Percentiles rank a stretch among this genome's conserved stretches.
These are phyloP conservation scores for Chrysemys picta DNA, from an alignment of 2,113 vertebrate genomes.

Conservation along the genomic window DNA sequence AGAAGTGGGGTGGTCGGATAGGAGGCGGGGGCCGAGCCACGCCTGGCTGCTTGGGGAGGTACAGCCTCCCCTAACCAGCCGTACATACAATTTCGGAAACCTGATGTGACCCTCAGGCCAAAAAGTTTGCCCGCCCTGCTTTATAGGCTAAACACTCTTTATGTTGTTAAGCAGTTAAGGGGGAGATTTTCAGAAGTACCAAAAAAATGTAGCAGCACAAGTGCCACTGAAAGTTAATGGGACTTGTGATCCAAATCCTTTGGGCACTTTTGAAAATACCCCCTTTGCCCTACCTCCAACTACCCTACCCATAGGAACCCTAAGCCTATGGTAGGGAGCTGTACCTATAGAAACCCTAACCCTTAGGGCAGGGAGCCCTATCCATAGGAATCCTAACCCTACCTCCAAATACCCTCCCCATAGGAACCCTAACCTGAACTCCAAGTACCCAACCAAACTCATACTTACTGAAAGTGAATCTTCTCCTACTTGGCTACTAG, in stretches of 20 bases:
- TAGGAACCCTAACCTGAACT: not conserved
- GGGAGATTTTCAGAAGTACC: not conserved
- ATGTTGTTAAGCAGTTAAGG: not conserved
- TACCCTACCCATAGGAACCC: not conserved
- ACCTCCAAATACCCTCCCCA: not conserved
- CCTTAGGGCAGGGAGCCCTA: not conserved
- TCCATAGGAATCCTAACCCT: not conserved
- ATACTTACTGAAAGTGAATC: slow-evolving; percentile 96
- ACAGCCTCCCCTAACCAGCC: too few species aligned
- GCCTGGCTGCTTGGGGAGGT: too few species aligned
- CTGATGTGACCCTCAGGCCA: too few species aligned
- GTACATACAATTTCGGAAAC: too few species aligned
- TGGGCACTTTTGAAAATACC: not conserved
- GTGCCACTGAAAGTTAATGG: not conserved
- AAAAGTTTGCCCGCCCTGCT: too few species aligned
- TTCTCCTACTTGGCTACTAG: slow-evolving; percentile 97
- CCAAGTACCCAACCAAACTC: not conserved
- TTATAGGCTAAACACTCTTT: not conserved
- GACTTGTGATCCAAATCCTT: not conserved
- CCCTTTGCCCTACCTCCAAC: not conserved
- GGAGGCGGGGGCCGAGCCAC: too few species aligned
- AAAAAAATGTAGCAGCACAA: not conserved
- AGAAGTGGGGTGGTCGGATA: too few species aligned
- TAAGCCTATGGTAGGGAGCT: too few species aligned
- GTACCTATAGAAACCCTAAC: too few species aligned